Evolutionary conservation across 2,113 vertebrate species (phyloP).

Genomic region (Ceyx cyanopectus): DNA sequence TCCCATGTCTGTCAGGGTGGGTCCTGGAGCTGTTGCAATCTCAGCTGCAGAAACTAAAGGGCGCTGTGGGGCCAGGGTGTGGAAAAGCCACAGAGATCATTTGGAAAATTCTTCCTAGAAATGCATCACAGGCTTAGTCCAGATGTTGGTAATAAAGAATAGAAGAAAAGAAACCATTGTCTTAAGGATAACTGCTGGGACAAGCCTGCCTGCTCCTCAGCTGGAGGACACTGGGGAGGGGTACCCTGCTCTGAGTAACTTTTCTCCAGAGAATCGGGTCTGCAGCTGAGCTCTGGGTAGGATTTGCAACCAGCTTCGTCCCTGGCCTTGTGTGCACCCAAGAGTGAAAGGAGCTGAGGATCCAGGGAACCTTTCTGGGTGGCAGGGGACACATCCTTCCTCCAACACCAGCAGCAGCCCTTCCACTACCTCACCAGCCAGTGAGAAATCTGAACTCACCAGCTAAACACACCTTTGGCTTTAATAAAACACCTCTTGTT

Average conservation of each 20-base stretch:
- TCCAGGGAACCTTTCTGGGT: accelerated
- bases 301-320: background rate
- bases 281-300: background rate
- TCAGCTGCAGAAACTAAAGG: background rate
- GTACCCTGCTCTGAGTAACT: background rate
- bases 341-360: background rate
- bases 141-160: background rate
- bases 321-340: background rate
- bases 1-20: background rate
- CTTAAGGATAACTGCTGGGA: background rate
- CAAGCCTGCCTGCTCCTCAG: background rate
- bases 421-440: accelerated
- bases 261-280: background rate
- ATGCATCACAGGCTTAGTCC: background rate
- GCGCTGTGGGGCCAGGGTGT: background rate
- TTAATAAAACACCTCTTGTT: constrained; percentile 32
- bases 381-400: background rate
- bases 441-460: accelerated
- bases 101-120: background rate
- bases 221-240: background rate
- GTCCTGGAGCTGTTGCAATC: background rate
- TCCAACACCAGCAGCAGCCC: background rate
- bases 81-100: background rate
- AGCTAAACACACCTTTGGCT: background rate
- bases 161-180: background rate